Conservation (phyloP, 1,140 invertebrate species). For the Ericerus pela region DNA sequence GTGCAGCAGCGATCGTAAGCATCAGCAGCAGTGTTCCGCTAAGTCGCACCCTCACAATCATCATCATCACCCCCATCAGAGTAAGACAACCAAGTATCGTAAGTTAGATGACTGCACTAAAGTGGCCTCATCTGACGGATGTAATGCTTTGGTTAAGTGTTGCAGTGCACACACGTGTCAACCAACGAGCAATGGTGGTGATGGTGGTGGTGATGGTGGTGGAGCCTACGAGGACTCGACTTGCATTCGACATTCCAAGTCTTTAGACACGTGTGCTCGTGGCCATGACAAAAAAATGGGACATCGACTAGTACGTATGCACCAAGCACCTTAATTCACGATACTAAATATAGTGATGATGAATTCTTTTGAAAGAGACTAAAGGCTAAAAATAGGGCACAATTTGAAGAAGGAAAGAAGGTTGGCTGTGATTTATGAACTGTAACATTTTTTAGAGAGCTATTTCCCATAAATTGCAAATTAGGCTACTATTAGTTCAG, state of each 20-base stretch:
- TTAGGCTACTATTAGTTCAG: too few relatives aligned
- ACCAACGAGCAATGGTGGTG: background rate
- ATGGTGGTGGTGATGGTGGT: too few relatives aligned
- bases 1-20: background rate
- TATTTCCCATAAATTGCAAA: too few relatives aligned
- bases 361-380: too few relatives aligned
- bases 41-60: background rate
- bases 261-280: background rate
- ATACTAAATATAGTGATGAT: too few relatives aligned
- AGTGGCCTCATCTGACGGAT: background rate
- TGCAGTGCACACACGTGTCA: background rate
- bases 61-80: too few relatives aligned
- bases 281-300: background rate
- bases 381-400: too few relatives aligned
- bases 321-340: too few relatives aligned
- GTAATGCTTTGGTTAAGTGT: background rate
- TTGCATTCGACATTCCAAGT: background rate
- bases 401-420: too few relatives aligned
- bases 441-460: too few relatives aligned
- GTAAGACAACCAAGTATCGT: too few relatives aligned
- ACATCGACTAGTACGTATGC: background rate
- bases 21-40: background rate
- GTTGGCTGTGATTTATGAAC: too few relatives aligned
- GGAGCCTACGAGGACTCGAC: background rate
- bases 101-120: background rate